A percentile compares a stretch with the other conserved stretches of the same genome.
Evolutionary conservation across 2,797 vertebrate species (phyloP).

Genomic region (Hydrophis major): DNA sequence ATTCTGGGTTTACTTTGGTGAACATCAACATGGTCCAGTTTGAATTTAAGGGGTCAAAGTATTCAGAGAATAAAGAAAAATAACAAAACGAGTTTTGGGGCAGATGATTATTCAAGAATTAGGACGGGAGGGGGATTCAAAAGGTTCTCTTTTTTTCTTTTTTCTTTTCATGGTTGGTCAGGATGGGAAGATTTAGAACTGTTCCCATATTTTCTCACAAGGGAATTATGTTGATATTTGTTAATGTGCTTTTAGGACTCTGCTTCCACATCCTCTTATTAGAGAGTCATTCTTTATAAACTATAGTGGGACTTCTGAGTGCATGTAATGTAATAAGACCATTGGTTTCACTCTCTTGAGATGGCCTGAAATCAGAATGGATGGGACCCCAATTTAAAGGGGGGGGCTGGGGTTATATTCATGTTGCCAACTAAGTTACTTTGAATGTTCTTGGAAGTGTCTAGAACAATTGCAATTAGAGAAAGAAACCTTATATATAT

Average conservation of each 20-base stretch:
- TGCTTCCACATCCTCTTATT: background rate
- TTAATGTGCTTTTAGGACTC: background rate
- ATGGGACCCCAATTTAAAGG: background rate
- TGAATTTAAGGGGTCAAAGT: background rate
- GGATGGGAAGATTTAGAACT: background rate
- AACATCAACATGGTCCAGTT: background rate
- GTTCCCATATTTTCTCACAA: background rate
- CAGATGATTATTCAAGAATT: accelerated
- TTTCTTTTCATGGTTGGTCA: background rate
- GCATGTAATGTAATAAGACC: background rate
- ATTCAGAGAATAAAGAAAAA: background rate
- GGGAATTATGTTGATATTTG: background rate
- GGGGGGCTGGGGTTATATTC: accelerated
- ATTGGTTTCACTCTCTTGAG: background rate
- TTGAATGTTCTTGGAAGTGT: background rate
- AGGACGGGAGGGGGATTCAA: background rate
- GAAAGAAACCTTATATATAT: background rate
- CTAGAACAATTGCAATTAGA: background rate
- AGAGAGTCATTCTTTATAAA: background rate
- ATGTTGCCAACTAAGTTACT: background rate
- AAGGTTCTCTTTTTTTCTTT: background rate
- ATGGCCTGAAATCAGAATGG: background rate
- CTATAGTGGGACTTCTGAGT: background rate
- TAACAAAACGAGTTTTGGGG: background rate
- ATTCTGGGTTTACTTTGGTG: background rate